A percentile compares a stretch with the other conserved stretches of the same genome.
These are phyloP conservation scores for Phaonia tiefii DNA, from an alignment of 2,888 invertebrate genomes.

Conservation along the genomic window DNA sequence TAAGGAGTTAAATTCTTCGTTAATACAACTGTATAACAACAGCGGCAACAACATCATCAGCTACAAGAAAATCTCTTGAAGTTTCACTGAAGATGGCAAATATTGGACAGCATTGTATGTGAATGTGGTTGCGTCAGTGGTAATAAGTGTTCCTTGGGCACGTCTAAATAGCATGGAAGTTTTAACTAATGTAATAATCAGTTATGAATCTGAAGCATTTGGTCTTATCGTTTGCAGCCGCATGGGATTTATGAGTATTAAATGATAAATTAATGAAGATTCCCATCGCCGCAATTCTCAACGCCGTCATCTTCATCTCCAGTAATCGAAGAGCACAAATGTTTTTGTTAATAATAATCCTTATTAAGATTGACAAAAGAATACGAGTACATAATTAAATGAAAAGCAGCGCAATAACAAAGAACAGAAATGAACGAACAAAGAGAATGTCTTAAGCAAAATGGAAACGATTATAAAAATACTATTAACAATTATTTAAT, in stretches of 20 bases:
- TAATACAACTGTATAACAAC: conserved; percentile 36
- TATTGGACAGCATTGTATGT: background rate
- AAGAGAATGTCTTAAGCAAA: no score
- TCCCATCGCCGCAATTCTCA: no score
- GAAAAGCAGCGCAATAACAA: no score
- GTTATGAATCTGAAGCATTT: conserved; percentile 57
- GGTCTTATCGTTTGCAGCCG: conserved; percentile 61
- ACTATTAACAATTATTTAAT: no score
- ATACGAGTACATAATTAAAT: no score
- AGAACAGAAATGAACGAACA: no score
- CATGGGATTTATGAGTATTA: conserved; percentile 66
- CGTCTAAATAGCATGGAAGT: conserved; percentile 38
- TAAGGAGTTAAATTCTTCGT: conserved; percentile 33
- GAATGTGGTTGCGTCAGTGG: background rate
- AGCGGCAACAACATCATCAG: conserved; percentile 37
- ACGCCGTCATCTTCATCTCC: no score
- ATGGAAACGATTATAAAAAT: no score
- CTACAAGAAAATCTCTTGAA: background rate
- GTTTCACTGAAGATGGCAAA: background rate
- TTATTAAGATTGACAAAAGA: no score
- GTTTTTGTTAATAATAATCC: no score
- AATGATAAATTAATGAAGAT: conserved; percentile 66
- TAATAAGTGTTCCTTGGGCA: conserved; percentile 15
- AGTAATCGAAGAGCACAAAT: no score
- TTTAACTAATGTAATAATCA: conserved; percentile 63